A percentile compares a stretch with the other conserved stretches of the same genome.
phyloP scores from a whole-genome alignment of 2,888 invertebrate species.

The Micropterix aruncella region DNA sequence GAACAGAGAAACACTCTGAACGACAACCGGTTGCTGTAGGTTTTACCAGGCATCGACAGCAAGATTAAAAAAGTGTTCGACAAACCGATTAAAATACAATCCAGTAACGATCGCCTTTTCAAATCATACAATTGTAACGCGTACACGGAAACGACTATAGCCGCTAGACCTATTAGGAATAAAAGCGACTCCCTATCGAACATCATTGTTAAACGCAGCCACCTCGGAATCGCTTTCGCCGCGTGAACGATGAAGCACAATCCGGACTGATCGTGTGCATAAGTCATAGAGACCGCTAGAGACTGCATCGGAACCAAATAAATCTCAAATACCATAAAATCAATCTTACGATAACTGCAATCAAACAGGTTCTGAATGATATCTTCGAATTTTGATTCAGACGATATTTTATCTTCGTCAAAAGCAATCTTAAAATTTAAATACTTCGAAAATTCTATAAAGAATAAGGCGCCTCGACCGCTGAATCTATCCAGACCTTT shows the following conservation, averaged over 20 bases:
- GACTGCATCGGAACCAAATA: conserved; percentile 7
- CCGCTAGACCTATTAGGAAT: not conserved
- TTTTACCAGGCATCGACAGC: not conserved
- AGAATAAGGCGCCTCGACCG: conserved; percentile 21
- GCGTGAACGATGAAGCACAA: conserved; percentile 9
- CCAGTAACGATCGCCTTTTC: not conserved
- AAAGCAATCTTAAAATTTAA: conserved; percentile 20
- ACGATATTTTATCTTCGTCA: not conserved
- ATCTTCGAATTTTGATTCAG: conserved; percentile 11
- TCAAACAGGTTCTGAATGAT: conserved; percentile 14
- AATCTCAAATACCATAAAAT: conserved; percentile 4
- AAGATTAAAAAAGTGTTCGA: not conserved
- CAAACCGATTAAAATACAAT: not conserved
- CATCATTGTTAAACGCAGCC: conserved; percentile 6
- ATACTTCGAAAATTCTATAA: conserved; percentile 15
- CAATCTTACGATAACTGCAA: conserved; percentile 8
- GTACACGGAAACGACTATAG: not conserved
- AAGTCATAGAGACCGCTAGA: conserved; percentile 6
- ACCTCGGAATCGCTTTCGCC: conserved; percentile 5
- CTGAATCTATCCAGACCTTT: conserved; percentile 10
- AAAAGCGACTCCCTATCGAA: conserved; percentile 5
- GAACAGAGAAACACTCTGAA: conserved; percentile 17
- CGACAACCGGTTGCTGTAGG: not conserved
- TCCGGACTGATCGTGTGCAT: conserved; percentile 9
- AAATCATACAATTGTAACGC: no score